Evolutionary conservation across 2,113 vertebrate genomes (phyloP).

Genomic region (Podarcis cretensis): DNA sequence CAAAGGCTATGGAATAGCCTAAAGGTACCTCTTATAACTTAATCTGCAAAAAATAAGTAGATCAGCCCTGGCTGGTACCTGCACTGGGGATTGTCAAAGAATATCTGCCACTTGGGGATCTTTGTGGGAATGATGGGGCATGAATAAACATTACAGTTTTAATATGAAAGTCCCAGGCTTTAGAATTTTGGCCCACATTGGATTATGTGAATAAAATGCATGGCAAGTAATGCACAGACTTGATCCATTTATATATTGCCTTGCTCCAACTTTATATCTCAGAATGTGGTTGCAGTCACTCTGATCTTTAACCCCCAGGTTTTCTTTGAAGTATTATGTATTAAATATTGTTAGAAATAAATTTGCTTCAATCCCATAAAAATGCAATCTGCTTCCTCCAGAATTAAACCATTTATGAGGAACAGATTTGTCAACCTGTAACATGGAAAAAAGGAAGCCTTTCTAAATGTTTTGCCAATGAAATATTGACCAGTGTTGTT

Average conservation of each 20-base stretch:
- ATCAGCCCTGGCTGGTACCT: background rate
- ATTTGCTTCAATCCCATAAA: constrained; percentile 59
- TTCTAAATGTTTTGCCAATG: background rate
- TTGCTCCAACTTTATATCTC: background rate
- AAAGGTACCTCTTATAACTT: background rate
- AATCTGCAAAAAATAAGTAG: background rate
- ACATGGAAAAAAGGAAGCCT: constrained; percentile 19
- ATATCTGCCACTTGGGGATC: background rate
- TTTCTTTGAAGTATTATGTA: constrained; percentile 43
- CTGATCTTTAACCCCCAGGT: constrained; percentile 28
- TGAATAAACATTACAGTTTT: background rate
- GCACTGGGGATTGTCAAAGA: background rate
- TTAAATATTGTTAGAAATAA: constrained; percentile 48
- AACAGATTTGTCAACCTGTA: constrained; percentile 70
- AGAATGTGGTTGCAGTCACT: constrained; percentile 50
- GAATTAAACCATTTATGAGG: constrained; percentile 58
- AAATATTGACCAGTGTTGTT: constrained; percentile 47
- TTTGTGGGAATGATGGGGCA: background rate
- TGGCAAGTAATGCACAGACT: background rate
- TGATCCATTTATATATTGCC: background rate
- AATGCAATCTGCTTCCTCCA: constrained; percentile 60
- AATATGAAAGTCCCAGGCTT: background rate
- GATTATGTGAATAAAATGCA: background rate
- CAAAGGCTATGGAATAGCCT: background rate
- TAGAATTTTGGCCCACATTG: background rate